These are phyloP conservation scores for Geococcyx californianus DNA, from an alignment of 2,113 vertebrate genomes.

Conservation along the genomic window DNA sequence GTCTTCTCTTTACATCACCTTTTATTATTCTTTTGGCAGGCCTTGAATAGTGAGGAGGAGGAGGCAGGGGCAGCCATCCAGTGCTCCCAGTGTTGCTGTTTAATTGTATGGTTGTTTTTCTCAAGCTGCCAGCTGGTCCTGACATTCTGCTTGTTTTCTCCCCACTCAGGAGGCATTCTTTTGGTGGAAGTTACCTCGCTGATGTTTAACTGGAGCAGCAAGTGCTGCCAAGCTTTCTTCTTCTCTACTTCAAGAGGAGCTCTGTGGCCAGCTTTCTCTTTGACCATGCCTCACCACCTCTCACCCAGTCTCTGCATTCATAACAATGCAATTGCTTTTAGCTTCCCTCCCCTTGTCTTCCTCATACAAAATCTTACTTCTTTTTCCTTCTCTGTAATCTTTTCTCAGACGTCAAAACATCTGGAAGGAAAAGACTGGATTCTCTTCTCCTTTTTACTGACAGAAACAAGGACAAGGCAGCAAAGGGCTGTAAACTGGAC, in stretches of 20 bases:
- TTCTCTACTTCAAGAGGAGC: not conserved
- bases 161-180: conserved; percentile 42
- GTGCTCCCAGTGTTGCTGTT: conserved; percentile 50
- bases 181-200: conserved; percentile 19
- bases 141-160: conserved; percentile 47
- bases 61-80: conserved; percentile 3
- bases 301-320: not conserved
- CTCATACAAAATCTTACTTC: not conserved
- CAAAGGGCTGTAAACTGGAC: not conserved
- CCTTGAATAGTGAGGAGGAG: conserved; percentile 38
- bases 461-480: not conserved
- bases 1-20: conserved; percentile 51
- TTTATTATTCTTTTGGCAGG: conserved; percentile 55
- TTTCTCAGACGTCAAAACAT: not conserved
- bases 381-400: not conserved
- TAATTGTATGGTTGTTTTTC: conserved; percentile 31
- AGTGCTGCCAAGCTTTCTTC: not conserved
- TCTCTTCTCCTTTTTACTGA: not conserved
- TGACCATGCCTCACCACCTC: fast-evolving
- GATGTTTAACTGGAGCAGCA: conserved; percentile 25
- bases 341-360: not conserved
- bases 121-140: conserved; percentile 62
- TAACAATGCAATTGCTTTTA: not conserved
- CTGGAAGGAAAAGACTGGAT: not conserved
- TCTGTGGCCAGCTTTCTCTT: not conserved